A percentile compares a stretch with the other conserved stretches of the same genome.
Evolutionary conservation across 2,113 vertebrate genomes (phyloP).

Genomic region (Coracopsis vasa): DNA sequence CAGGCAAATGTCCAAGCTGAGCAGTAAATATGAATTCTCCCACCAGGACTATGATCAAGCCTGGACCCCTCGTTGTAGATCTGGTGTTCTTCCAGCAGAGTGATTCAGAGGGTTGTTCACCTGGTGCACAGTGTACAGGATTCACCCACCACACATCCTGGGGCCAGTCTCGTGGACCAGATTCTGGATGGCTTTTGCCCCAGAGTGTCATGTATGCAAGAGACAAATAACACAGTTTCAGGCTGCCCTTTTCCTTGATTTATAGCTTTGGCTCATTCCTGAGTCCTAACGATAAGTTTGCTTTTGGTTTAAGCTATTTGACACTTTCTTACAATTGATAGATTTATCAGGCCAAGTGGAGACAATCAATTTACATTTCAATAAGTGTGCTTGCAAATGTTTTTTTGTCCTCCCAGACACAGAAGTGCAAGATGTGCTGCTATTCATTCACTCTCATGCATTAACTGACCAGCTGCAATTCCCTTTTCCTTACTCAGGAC

Average conservation of each 20-base stretch:
- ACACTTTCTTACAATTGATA: background rate
- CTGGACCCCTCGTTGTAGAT: accelerated
- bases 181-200: background rate
- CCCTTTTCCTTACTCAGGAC: constrained; percentile 15
- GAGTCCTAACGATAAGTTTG: background rate
- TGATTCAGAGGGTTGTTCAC: background rate
- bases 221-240: background rate
- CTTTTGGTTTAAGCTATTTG: background rate
- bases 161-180: background rate
- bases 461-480: constrained; percentile 35
- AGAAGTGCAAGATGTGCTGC: constrained; percentile 18
- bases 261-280: background rate
- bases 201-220: background rate
- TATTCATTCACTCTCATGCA: constrained; percentile 5
- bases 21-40: background rate
- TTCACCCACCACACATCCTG: background rate
- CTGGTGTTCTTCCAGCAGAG: background rate
- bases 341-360: background rate
- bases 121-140: background rate
- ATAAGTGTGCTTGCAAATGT: background rate
- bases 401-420: background rate
- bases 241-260: background rate
- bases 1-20: background rate
- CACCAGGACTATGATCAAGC: background rate
- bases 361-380: background rate